Conservation (phyloP, 1,140 invertebrate genomes). For the Heliconius himera region DNA sequence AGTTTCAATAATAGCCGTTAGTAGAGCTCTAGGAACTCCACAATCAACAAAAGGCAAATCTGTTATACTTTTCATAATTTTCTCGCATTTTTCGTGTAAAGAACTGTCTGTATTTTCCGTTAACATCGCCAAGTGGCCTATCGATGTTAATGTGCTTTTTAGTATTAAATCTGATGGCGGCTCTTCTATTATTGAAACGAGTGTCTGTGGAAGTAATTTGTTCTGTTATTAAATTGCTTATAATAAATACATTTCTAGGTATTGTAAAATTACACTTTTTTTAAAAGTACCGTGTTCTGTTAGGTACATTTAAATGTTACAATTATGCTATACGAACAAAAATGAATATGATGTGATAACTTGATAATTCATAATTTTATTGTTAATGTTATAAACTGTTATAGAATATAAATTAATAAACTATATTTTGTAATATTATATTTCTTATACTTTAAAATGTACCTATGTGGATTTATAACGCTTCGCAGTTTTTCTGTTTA, state of each 20-base stretch:
- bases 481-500: no score
- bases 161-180: constrained; percentile 80
- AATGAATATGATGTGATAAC: no score
- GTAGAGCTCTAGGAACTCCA: constrained; percentile 74
- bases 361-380: no score
- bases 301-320: no score
- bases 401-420: no score
- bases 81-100: constrained; percentile 65
- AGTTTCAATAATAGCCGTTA: constrained; percentile 77
- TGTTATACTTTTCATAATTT: constrained; percentile 75
- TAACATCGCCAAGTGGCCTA: constrained; percentile 76
- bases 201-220: constrained; percentile 61
- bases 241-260: neutral
- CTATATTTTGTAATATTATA: no score
- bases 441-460: no score
- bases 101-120: constrained; percentile 60
- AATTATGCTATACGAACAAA: no score
- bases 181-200: constrained; percentile 80
- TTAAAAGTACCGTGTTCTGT: no score
- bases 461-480: no score
- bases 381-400: no score
- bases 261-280: neutral
- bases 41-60: constrained; percentile 79
- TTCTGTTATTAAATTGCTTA: neutral
- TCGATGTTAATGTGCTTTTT: constrained; percentile 78